Evolutionary conservation across 2,797 vertebrate species (phyloP).

Genomic region (Lycodopsis pacificus): DNA sequence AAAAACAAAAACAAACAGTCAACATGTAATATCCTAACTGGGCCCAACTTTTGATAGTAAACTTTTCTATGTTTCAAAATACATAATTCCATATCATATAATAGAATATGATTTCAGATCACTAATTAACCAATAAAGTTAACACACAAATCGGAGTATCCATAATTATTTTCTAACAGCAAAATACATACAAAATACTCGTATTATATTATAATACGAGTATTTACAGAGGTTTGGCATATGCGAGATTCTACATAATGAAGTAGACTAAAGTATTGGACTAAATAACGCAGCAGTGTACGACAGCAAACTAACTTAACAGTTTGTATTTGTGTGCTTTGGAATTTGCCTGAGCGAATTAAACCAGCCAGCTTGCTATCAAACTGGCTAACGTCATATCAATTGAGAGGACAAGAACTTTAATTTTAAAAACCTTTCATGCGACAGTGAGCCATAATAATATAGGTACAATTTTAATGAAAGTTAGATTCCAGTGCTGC

Average conservation of each 20-base stretch:
- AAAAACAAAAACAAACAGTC: neutral
- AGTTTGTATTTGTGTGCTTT: neutral
- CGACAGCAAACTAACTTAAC: neutral
- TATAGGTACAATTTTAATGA: neutral
- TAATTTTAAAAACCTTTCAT: neutral
- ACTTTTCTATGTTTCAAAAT: neutral
- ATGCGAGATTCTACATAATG: neutral
- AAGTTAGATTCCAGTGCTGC: constrained; percentile 5
- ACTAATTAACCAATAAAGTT: neutral
- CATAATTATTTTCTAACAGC: neutral
- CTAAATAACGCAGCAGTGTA: neutral
- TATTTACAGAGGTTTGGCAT: neutral
- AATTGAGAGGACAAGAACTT: neutral
- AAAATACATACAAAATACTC: neutral
- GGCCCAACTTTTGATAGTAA: neutral
- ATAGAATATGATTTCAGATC: neutral
- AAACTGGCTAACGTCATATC: neutral
- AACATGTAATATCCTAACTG: neutral
- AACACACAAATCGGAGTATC: neutral
- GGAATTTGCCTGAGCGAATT: neutral
- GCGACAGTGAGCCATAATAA: neutral
- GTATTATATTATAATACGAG: too few relatives aligned
- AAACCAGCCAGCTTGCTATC: neutral
- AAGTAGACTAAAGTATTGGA: neutral
- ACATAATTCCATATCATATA: neutral